Conservation (phyloP, 2,797 vertebrate genomes). For the Eulemur mongoz region DNA sequence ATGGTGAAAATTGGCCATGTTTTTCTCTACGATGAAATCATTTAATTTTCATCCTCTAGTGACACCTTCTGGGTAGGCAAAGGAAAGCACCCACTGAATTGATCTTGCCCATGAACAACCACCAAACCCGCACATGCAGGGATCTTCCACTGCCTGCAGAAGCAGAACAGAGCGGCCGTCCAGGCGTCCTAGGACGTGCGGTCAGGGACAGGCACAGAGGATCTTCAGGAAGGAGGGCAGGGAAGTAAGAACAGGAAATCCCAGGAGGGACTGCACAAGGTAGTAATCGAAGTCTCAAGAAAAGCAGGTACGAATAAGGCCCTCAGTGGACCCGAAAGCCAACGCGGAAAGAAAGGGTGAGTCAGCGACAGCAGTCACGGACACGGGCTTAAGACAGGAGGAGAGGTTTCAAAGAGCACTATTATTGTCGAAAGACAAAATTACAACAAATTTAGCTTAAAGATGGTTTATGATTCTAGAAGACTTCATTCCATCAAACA, state of each 20-base stretch:
- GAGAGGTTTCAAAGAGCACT: neutral
- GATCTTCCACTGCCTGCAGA: neutral
- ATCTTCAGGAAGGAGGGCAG: neutral
- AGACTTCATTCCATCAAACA: neutral
- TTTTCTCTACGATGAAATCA: neutral
- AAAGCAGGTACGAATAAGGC: neutral
- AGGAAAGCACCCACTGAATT: neutral
- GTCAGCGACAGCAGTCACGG: fast-evolving
- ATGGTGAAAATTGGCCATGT: neutral
- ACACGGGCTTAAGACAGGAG: neutral
- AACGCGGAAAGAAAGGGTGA: neutral
- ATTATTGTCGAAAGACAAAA: neutral
- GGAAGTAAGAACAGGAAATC: neutral
- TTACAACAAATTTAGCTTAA: neutral
- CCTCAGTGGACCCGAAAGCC: fast-evolving
- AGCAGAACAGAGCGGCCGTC: neutral
- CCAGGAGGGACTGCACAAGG: neutral
- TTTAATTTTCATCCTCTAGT: conserved; percentile 81
- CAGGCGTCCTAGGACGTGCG: fast-evolving
- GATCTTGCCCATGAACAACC: neutral
- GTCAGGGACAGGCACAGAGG: neutral
- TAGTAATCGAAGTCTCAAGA: neutral
- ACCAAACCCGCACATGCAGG: fast-evolving
- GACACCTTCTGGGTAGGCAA: conserved; percentile 85
- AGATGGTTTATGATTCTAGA: neutral